Base-by-base conservation (phyloP, 2,113 vertebrate species). In the Eretmochelys imbricata region DNA sequence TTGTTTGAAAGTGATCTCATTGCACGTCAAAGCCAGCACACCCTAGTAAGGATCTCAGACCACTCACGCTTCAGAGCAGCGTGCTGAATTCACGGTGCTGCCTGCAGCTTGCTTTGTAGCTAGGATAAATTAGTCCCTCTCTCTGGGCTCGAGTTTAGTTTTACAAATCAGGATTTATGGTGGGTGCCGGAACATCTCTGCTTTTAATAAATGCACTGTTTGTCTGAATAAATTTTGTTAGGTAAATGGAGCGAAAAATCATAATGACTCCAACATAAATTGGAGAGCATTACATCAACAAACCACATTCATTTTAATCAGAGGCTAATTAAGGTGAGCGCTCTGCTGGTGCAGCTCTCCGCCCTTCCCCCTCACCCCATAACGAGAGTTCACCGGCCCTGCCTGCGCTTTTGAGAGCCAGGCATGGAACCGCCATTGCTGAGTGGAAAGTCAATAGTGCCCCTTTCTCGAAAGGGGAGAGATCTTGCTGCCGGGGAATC, bases 191-290 rank as follows among this genome's bases (percentile, higher is more conserved):
- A 87, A 54, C 88, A 75, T 83, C 84, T 16, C 94, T 88, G 88
- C 94, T 89, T 69, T 16, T 85, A 85, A 76, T 49, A 81, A 92
- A 89, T 88, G 88, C 54, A 22, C 94, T 95, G 83, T 95, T 96
- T 84, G 88, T 95, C 75, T 95, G 85, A 50, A 94, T 25, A 13
- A 93, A n/a, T 50, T 85, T 89, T 49, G 29, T 80, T 90, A 96
- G 93, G 88, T 89, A 97, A 96, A 97, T 96, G 96, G 94, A 97
- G 93, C 91, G 89, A 82, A 83, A 96, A 96, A 91, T 49, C 76
- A 83, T 93, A 88, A 80, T 31, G 91, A 88, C 50, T 84, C 51
- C 75, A 42, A 88, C 62, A 75, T 48, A 94, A 97, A 86, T 42
- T 89, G 57, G 79, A 94, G 87, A 93, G n/a, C 79, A 93, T 93